Percentiles rank a stretch among this genome's conserved stretches.
Evolutionary conservation across 2,888 invertebrate genomes (phyloP).

Genomic region (Leuctra nigra): DNA sequence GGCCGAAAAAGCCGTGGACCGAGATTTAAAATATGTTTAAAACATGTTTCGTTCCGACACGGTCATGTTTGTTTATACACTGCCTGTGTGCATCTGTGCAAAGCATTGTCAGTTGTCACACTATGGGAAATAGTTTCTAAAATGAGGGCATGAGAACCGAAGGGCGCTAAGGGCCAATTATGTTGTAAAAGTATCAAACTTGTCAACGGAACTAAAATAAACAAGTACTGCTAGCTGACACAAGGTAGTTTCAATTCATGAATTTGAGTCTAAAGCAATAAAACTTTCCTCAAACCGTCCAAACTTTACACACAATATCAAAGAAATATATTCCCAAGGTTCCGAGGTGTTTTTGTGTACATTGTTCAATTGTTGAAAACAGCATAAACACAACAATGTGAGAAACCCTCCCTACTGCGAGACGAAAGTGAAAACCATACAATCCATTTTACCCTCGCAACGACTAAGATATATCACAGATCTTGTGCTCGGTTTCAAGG

Average conservation of each 20-base stretch:
- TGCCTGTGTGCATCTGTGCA: too few relatives aligned
- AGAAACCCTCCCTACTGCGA: slow-evolving; percentile 6
- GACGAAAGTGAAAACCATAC: not conserved
- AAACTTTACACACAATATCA: slow-evolving; percentile 5
- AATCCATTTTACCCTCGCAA: too few relatives aligned
- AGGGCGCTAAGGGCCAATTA: not conserved
- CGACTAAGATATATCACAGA: too few relatives aligned
- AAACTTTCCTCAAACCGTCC: not conserved
- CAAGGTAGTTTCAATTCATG: too few relatives aligned
- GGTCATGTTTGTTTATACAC: too few relatives aligned
- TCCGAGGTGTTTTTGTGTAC: slow-evolving; percentile 1
- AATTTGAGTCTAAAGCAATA: slow-evolving; percentile 1
- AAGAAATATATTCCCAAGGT: slow-evolving; percentile 4
- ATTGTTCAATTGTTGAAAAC: slow-evolving; percentile 3
- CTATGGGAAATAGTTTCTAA: too few relatives aligned
- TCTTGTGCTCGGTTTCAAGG: too few relatives aligned
- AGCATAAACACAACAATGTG: not conserved
- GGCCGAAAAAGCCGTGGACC: too few relatives aligned
- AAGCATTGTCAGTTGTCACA: too few relatives aligned
- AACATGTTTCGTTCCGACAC: too few relatives aligned
- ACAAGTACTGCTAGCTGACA: too few relatives aligned
- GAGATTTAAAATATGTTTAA: too few relatives aligned
- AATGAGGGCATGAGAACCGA: not conserved
- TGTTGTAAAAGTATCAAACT: not conserved
- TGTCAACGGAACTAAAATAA: not conserved